phyloP scores from a whole-genome alignment of 2,888 invertebrate genomes.

The Opisthograptis luteolata region DNA sequence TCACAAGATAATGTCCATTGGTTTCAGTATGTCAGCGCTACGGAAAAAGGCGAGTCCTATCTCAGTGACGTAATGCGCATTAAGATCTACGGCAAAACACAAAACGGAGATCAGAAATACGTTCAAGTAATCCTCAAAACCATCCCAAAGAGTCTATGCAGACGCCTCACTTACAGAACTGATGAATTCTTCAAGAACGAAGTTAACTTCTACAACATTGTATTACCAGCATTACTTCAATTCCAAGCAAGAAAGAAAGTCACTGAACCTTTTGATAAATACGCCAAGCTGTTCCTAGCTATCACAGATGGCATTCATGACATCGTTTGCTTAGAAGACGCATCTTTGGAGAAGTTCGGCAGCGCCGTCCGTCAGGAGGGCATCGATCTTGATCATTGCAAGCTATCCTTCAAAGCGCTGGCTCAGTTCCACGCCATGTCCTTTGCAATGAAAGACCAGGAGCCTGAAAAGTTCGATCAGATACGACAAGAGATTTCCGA shows the following conservation, averaged over 20 bases:
- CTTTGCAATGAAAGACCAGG: conserved; percentile 83
- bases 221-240: conserved; percentile 72
- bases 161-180: conserved; percentile 86
- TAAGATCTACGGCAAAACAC: conserved; percentile 75
- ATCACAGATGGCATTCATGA: conserved; percentile 82
- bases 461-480: conserved; percentile 74
- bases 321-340: conserved; percentile 84
- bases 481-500: conserved; percentile 75
- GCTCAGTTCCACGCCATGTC: conserved; percentile 86
- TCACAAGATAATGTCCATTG: background rate
- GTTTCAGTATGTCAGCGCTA: conserved; percentile 69
- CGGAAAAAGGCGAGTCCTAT: conserved; percentile 88
- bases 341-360: conserved; percentile 69
- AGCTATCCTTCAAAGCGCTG: conserved; percentile 75
- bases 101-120: conserved; percentile 48
- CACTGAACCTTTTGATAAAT: conserved; percentile 79
- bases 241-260: conserved; percentile 68
- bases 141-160: conserved; percentile 86
- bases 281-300: conserved; percentile 72
- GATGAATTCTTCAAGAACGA: conserved; percentile 89
- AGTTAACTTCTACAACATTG: conserved; percentile 85
- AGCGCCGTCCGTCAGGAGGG: conserved; percentile 77
- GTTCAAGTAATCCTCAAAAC: conserved; percentile 86
- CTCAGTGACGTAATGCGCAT: conserved; percentile 86
- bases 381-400: conserved; percentile 77